Base-by-base conservation (phyloP, 2,888 invertebrate genomes). In the Eilema caniola region DNA sequence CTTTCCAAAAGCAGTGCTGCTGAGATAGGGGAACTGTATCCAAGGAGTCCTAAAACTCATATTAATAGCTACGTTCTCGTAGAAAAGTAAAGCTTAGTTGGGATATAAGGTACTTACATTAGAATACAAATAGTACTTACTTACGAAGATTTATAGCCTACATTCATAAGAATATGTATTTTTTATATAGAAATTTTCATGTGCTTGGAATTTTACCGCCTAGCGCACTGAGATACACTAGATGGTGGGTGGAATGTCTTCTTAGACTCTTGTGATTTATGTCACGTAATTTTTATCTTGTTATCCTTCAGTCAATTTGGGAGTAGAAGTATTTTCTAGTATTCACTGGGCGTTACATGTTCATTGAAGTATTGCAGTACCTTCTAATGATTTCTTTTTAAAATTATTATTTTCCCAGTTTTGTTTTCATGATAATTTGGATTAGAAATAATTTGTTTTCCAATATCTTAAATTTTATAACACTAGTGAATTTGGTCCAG, bases 121-220 rank as follows among this genome's bases (percentile, higher is more conserved):
- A 92, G 84, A 81, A 89, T 92, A 89, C 76, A 79, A 90, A 92
- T 80, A 82, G 89, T 88, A 81, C 91, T 93, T 92, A 93, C 86
- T 88, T 80, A 86, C 89, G 88, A 92, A 91, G 88, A 87, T 89
- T 89, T 92, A 92, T 93, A 95, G 92, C 93, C 94, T 94, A 95
- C 85, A 83, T 85, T 95, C 95, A 95, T 95, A 95, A 95, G 95
- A 95, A 94, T 92, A 90, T 91, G 92, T 93, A 90, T 85, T 89
- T n/a, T 81, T 80, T 76, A 72, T 77, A 71, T 73, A 72, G 78
- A 79, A 65, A 72, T 74, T 78, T 73, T 67, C 71, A 70, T 72
- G 66, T 74, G 70, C 25, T 61, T 66, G 67, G 28, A 62, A 62
- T 63, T 61, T 56, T 83, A 84, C 86, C 88, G 86, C 88, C 87